A percentile compares a stretch with the other conserved stretches of the same genome.
These are phyloP conservation scores for Pelecanoides urinatrix DNA, from an alignment of 2,113 vertebrate genomes.

Conservation along the genomic window DNA sequence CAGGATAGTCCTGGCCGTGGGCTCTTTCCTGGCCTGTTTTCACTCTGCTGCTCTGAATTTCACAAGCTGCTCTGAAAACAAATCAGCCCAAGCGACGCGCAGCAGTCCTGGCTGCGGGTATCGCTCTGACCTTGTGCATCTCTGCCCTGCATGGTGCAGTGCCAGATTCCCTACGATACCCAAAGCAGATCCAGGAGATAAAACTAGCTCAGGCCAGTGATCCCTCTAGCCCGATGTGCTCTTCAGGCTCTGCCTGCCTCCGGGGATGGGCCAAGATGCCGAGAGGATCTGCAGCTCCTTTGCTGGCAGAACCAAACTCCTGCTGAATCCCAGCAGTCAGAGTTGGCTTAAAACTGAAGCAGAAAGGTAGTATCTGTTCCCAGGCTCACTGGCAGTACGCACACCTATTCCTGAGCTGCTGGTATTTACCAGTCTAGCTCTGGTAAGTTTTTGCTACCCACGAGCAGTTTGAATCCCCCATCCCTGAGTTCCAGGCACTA, in stretches of 20 bases:
- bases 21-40: background rate
- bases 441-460: background rate
- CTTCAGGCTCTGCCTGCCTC: background rate
- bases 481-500: background rate
- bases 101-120: background rate
- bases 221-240: background rate
- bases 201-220: background rate
- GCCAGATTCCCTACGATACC: background rate
- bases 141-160: background rate
- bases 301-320: background rate
- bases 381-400: fast-evolving
- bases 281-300: background rate
- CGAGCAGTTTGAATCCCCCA: background rate
- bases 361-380: background rate
- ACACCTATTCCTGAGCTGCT: background rate
- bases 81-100: fast-evolving
- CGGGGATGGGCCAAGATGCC: background rate
- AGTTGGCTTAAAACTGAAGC: background rate
- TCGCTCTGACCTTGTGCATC: background rate
- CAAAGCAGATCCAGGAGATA: background rate
- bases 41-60: background rate
- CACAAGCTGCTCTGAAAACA: background rate
- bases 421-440: background rate
- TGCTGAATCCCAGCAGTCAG: background rate
- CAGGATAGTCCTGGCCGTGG: background rate